Evolutionary conservation across 2,888 invertebrate genomes (phyloP).

Genomic region (Rhagophthalmus giganteus): DNA sequence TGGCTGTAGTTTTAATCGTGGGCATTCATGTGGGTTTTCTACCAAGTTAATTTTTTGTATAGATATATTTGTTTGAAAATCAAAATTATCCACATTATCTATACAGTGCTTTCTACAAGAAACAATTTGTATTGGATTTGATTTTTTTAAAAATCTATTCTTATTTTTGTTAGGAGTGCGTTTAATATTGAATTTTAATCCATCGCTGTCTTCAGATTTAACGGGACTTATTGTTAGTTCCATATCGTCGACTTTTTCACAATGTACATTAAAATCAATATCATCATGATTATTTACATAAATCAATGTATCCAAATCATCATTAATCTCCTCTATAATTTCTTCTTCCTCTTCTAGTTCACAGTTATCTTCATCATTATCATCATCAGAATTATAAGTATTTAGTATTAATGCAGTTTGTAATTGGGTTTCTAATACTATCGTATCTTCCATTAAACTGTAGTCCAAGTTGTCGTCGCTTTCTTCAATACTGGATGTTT

Average conservation of each 20-base stretch:
- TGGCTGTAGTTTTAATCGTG: conserved; percentile 48
- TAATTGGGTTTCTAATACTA: conserved; percentile 11
- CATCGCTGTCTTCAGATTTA: conserved; percentile 1
- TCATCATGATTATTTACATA: not conserved
- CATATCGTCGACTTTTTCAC: too few relatives aligned
- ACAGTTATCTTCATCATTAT: conserved; percentile 41
- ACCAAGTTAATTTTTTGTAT: conserved; percentile 46
- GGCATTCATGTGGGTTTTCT: conserved; percentile 46
- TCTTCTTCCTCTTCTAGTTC: conserved; percentile 31
- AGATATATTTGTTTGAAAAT: conserved; percentile 46
- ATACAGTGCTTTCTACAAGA: conserved; percentile 52
- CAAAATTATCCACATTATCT: conserved; percentile 49
- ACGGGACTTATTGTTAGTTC: too few relatives aligned
- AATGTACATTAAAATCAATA: not conserved
- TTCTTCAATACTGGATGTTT: conserved; percentile 52
- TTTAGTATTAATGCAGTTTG: conserved; percentile 18
- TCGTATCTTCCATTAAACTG: conserved; percentile 25
- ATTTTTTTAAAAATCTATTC: conserved; percentile 4
- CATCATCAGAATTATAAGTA: conserved; percentile 38
- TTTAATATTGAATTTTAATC: conserved; percentile 2
- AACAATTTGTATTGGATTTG: conserved; percentile 29
- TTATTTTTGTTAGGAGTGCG: conserved; percentile 3
- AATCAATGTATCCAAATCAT: conserved; percentile 17
- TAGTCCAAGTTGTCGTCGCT: conserved; percentile 46
- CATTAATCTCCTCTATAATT: conserved; percentile 25